Evolutionary conservation across 2,113 vertebrate species (phyloP), one percentile per base, ranked within the genome.

Genomic region (Microcebus murinus): DNA sequence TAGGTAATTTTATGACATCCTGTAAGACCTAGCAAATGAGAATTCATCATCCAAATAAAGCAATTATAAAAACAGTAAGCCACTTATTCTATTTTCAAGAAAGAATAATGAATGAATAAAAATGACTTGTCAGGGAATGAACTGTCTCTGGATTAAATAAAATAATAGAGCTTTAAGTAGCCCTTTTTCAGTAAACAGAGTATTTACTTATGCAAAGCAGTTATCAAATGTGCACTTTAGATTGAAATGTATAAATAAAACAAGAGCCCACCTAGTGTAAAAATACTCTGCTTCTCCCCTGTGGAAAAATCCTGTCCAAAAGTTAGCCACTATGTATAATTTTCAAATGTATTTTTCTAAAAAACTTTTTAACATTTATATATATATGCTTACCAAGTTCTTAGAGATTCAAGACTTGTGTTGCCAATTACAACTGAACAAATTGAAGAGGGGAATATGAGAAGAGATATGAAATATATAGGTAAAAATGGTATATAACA

Each of bases 281-380:
- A 92, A 13, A 57, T 71, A 68, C 83, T 84, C n/a, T 87, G 14
- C 39, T 70, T 79, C n/a, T 50, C n/a, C 10, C 8, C 21, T 59
- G 10, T 77, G 29, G 21, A 84, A 90, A 74, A 59, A 6, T 59
- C 1, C 10, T 87, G 79, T 81, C 12, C 13, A 70, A 31, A 91
- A 55, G 45, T 68, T 34, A 96, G 14, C 3, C 29, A 67, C 2
- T 73, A 29, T 87, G 15, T 1, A 25, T 61, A 81, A 70, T 67
- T 81, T 91, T 85, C 27, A n/a, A 79, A 59, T 52, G 4, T 23
- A 25, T 45, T 52, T 95, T 89, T 45, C 25, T 48, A 85, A 63
- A 95, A 70, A 6, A 77, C 85, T 59, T 92, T 36, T 93, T 91
- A 79, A 55, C 20, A 65, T 91, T 89, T 57, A n/a, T 36, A 85